Conservation (phyloP, 2,888 invertebrate genomes). For the Oscheius sp. region DNA sequence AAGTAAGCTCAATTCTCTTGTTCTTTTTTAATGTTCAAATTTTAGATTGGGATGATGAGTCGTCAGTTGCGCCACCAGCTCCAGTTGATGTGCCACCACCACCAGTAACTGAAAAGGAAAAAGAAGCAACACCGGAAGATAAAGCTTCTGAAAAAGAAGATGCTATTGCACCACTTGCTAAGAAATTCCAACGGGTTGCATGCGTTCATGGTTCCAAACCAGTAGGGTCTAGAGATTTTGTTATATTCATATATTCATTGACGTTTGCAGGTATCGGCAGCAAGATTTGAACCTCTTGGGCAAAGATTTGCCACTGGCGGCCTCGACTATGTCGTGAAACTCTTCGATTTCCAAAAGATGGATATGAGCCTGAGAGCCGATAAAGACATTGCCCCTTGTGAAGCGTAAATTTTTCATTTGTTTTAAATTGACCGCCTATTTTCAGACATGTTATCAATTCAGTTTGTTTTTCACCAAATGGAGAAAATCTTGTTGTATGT, state of each 20-base stretch:
- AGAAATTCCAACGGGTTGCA: conserved; percentile 58
- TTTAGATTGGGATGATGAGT: conserved; percentile 53
- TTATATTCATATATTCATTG: neutral
- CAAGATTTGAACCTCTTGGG: conserved; percentile 93
- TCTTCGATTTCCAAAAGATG: conserved; percentile 99
- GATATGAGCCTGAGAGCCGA: conserved; percentile 81
- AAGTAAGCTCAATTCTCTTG: no score
- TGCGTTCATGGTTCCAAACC: conserved; percentile 59
- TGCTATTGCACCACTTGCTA: conserved; percentile 50
- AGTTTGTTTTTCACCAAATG: conserved; percentile 90
- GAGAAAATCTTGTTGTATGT: conserved; percentile 90
- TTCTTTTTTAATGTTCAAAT: no score
- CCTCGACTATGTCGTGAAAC: conserved; percentile 88
- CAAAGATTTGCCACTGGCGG: conserved; percentile 90
- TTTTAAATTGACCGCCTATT: neutral
- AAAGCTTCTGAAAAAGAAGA: conserved; percentile 45
- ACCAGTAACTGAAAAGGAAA: conserved; percentile 12
- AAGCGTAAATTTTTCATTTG: conserved; percentile 51
- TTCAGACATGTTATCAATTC: conserved; percentile 86
- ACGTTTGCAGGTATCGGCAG: conserved; percentile 79
- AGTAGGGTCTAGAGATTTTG: no score
- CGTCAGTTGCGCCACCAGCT: conserved; percentile 40
- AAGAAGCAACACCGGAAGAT: neutral
- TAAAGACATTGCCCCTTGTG: conserved; percentile 65
- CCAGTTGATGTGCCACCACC: conserved; percentile 22